Evolutionary conservation across 2,113 vertebrate species (phyloP).

Genomic region (Trogon melanurus): DNA sequence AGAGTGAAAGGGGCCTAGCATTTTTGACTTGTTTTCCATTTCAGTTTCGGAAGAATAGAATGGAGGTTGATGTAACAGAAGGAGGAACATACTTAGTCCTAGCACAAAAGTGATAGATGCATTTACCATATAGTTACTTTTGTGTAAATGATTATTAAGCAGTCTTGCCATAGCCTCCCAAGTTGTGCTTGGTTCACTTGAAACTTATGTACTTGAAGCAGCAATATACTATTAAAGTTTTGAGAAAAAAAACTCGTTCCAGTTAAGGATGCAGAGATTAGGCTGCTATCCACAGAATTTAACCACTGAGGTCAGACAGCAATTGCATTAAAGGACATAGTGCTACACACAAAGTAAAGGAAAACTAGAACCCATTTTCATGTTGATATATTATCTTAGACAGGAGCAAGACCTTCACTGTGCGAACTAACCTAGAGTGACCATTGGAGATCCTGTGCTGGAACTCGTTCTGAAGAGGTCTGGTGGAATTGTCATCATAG

Average conservation of each 20-base stretch:
- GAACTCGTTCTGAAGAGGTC: constrained; percentile 79
- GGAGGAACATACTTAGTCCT: background rate
- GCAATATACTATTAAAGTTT: background rate
- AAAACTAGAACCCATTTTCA: background rate
- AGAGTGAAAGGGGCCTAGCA: background rate
- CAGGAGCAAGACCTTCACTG: background rate
- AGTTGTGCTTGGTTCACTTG: background rate
- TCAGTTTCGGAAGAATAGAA: background rate
- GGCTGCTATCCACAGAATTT: background rate
- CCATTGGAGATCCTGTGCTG: background rate
- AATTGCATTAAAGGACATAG: background rate
- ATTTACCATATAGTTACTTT: background rate
- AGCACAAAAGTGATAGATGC: background rate
- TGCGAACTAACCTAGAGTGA: constrained; percentile 71
- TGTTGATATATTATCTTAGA: background rate
- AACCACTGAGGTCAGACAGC: background rate
- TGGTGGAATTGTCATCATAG: constrained; percentile 42
- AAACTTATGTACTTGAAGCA: background rate
- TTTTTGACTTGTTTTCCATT: background rate
- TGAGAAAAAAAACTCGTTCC: background rate
- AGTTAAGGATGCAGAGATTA: background rate
- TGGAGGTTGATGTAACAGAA: background rate
- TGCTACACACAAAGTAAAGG: background rate
- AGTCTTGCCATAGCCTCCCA: background rate
- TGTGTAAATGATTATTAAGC: background rate